Evolutionary conservation across 1,140 invertebrate genomes (phyloP).

Genomic region (Zophobas morio): DNA sequence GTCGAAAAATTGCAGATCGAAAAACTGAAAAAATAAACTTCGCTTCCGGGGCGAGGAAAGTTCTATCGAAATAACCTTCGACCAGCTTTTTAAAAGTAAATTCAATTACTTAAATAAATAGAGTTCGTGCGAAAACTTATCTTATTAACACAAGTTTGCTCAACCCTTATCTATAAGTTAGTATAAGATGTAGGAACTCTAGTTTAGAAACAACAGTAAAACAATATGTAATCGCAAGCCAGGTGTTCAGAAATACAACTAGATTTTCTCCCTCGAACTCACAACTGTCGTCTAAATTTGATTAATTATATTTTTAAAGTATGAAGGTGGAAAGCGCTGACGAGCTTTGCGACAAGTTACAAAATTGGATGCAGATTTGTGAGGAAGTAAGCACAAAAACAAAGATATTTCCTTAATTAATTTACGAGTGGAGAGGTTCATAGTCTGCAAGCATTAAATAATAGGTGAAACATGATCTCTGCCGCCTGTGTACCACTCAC

Average conservation of each 20-base stretch:
- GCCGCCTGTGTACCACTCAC: slow-evolving; percentile 49
- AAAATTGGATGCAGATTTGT: slow-evolving; percentile 30
- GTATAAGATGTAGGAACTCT: too few species aligned
- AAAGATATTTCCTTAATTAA: slow-evolving; percentile 46
- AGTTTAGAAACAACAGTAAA: too few species aligned
- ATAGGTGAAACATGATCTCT: slow-evolving; percentile 54
- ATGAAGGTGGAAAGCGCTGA: slow-evolving; percentile 11
- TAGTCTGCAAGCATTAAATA: slow-evolving; percentile 41
- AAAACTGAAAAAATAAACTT: too few species aligned
- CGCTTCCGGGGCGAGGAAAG: too few species aligned
- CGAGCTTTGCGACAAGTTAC: slow-evolving; percentile 25
- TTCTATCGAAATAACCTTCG: too few species aligned
- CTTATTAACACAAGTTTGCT: too few species aligned
- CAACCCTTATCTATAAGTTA: too few species aligned
- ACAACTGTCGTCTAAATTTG: neutral
- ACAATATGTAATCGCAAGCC: neutral
- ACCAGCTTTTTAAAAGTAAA: too few species aligned
- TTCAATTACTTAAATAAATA: too few species aligned
- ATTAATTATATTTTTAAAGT: slow-evolving; percentile 26
- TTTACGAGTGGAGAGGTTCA: slow-evolving; percentile 40
- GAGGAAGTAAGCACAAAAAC: slow-evolving; percentile 28
- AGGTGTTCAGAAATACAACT: slow-evolving; percentile 22
- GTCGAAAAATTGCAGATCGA: too few species aligned
- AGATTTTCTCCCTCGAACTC: neutral
- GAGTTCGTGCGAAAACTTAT: too few species aligned